Base-by-base conservation (phyloP, 2,888 invertebrate genomes). In the Hoplodrina ambigua region DNA sequence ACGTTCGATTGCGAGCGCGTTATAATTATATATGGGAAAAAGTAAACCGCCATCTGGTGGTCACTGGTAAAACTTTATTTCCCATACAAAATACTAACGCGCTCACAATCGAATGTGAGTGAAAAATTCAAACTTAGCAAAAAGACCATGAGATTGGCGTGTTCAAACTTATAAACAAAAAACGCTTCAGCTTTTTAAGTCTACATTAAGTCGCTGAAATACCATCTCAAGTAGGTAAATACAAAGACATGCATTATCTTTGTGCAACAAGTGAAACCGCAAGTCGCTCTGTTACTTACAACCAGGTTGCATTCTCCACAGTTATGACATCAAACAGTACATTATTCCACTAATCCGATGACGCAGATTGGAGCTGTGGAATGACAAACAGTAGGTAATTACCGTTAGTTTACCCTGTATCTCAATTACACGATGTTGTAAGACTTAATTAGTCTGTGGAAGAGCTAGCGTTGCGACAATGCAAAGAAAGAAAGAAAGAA, bases 391-490 rank as follows among this genome's bases (percentile, higher is more conserved):
- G 46, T 53, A 2, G 17, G 17, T 2, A 72, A 72, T 81, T 72
- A 84, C n/a, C 11, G 65, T 55, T 67, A 67, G 61, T 83, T 77
- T 67, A 46, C 75, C 75, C 65, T 72, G 66, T 69, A 58, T 64
- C 56, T 69, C 19, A 75, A 61, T 70, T 58, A 69, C 60, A 50
- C 5, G 59, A 63, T 76, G 77, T 52, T 57, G 77, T 57, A 77
- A 77, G 81, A 59, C 17, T n/a, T 52, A 77, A 81, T 77, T 76
- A 76, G 46, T n/a, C n/a, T 59, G 20, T 20, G 25, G 63, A 44
- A n/a, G n/a, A 49, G 20, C 20, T 64, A 56, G n/a, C n/a, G 25
- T 76, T 73, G 41, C 61, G 25, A 54, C 60, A 61, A 76, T 37
- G 37, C 19, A 55, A 57, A 75, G 57, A 25, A 25, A 25, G 25